Base-by-base conservation (phyloP, 1,140 invertebrate species). In the Scaptomyza hsui region DNA sequence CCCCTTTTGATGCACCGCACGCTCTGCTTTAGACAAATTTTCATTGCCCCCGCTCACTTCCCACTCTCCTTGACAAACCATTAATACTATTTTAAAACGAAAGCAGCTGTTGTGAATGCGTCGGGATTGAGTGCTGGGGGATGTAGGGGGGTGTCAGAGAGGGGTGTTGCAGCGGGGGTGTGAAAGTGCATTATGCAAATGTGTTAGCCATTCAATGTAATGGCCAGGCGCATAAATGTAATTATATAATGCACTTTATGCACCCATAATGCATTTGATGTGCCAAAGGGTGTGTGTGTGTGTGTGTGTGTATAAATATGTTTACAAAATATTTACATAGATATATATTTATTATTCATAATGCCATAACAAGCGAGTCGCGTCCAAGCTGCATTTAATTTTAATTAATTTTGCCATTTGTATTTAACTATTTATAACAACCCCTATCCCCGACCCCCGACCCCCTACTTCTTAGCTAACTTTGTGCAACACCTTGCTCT, bases 331-430 rank as follows among this genome's bases (percentile, higher is more conserved):
- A 60, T 75, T 42, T 37, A 16, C 53, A 75, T 75, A 60, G 65
- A 59, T 61, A 45, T 65, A 60, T 57, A 59, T 75, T 55, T 69
- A 75, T 79, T 69, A 83, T 83, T 55, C 75, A 79, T 79, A 73
- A 67, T 80, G 60, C 51, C 71, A 42, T 19, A 53, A 21, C 19
- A 15, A 53, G 60, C 62, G 67, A 13, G n/a, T n/a, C 18, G 26
- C 47, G 47, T 12, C 39, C 60, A 53, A 39, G 68, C 39, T 49
- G 45, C 51, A 67, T 75, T 62, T 70, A 64, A 85, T 75, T 72
- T 86, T 83, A 80, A 86, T 83, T 83, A 80, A 83, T 73, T 86
- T 69, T 72, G 60, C 62, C 76, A 80, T 61, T 62, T 72, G 62
- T n/a, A n/a, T 42, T 80, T 72, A 52, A 68, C 47, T 68, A 51